Evolutionary conservation across 2,888 invertebrate species (phyloP), one percentile per base, ranked within the genome.

Genomic region (Cantharis rustica): DNA sequence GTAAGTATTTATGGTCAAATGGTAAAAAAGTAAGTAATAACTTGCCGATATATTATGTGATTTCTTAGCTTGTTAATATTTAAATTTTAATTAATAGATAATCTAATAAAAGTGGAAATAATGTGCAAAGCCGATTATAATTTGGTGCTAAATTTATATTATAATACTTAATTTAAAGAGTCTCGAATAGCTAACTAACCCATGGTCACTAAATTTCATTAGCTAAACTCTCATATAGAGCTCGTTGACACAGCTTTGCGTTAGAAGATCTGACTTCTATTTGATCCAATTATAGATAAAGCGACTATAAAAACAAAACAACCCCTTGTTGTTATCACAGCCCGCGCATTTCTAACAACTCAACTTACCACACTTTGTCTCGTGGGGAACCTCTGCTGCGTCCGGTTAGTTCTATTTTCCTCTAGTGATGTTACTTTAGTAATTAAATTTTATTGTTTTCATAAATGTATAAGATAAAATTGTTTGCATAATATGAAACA

Each of bases 241-340:
- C 72, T 75, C 71, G 72, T 75, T 72, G 75, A 75, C 75, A 72
- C 73, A 68, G 69, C 69, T 66, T 63, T 69, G 61, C 63, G 75
- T 72, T 72, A 72, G 64, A 66, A 71, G 68, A 73, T 74, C 71
- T 71, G 71, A 73, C 73, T 73, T 70, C 75, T 73, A 83, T 84
- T 84, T 83, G 84, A 85, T 85, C 85, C 85, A 85, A 85, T 85
- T 85, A 85, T 85, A 85, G 85, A 85, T 85, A 85, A 82, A 82
- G 77, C 79, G 78, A 75, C 82, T 79, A 83, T 84, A 84, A 85
- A 85, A 85, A 84, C 84, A 85, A 83, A 84, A 84, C 84, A 84
- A 83, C 82, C 82, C 82, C 72, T 75, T 79, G 71, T 73, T 74
- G 82, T 82, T 83, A 84, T 84, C 83, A 81, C 82, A 71, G 78